Evolutionary conservation across 2,797 vertebrate species (phyloP).

Genomic region (Halcyon leucocephala): DNA sequence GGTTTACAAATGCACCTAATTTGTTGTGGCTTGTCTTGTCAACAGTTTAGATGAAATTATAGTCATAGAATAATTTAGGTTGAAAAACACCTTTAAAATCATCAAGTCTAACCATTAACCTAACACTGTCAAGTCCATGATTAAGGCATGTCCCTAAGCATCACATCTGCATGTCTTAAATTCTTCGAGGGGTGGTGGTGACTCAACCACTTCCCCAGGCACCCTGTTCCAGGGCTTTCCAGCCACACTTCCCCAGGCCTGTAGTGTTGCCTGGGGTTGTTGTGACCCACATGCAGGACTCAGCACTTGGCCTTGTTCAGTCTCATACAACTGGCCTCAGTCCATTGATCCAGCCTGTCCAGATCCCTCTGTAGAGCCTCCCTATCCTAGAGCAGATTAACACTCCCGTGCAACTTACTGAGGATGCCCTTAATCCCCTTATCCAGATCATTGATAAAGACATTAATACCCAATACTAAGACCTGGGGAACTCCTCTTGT

Average conservation of each 20-base stretch:
- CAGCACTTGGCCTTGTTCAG: no score
- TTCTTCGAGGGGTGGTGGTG: no score
- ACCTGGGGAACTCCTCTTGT: no score
- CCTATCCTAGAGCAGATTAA: no score
- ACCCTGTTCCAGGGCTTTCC: no score
- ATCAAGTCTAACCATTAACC: neutral
- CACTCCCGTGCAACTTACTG: neutral
- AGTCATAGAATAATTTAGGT: neutral
- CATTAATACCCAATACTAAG: neutral
- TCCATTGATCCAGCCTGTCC: no score
- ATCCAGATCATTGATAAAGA: neutral
- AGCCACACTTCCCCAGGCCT: neutral
- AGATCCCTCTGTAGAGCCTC: no score
- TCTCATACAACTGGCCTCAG: no score
- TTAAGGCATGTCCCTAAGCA: neutral
- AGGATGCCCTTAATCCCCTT: neutral
- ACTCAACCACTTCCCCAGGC: no score
- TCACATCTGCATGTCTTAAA: neutral
- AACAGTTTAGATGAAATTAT: neutral
- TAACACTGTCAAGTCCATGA: no score
- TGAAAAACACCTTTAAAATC: neutral
- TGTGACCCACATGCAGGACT: no score
- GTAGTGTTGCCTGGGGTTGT: no score
- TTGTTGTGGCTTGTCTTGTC: neutral
- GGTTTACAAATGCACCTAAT: neutral